A percentile compares a stretch with the other conserved stretches of the same genome.
Evolutionary conservation across 2,797 vertebrate genomes (phyloP).

Genomic region (Hafferia zeledoni): DNA sequence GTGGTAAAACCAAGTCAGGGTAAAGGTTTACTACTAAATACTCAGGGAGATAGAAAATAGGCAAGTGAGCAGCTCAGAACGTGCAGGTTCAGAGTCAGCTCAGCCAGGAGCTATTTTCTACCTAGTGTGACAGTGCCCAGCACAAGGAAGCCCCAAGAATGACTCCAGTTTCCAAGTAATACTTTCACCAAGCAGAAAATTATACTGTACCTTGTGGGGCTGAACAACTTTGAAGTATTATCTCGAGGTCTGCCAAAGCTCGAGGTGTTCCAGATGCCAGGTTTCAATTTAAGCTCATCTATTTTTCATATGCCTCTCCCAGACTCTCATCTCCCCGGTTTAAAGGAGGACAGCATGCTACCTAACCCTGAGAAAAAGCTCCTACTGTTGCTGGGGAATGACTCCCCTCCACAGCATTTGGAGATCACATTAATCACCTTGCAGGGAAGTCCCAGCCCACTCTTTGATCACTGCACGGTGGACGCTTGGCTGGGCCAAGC

Average conservation of each 20-base stretch:
- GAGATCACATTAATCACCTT: not conserved
- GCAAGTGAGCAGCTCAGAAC: not conserved
- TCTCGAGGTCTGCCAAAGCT: not conserved
- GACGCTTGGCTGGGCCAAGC: not conserved
- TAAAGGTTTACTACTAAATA: not conserved
- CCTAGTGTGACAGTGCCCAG: not conserved
- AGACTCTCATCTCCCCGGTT: not conserved
- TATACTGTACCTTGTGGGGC: not conserved
- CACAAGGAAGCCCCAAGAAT: not conserved
- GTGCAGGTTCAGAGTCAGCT: not conserved
- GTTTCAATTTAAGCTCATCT: conserved; percentile 19
- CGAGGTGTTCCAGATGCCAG: not conserved
- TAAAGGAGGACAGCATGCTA: not conserved
- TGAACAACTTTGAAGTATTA: conserved; percentile 8
- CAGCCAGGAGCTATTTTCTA: not conserved
- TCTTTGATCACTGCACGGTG: fast-evolving
- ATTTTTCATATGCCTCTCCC: conserved; percentile 22
- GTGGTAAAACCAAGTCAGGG: not conserved
- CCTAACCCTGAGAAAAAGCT: not conserved
- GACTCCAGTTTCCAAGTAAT: not conserved
- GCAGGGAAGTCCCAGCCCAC: not conserved
- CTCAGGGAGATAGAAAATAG: not conserved
- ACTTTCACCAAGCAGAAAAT: conserved; percentile 7
- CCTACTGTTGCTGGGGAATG: fast-evolving
- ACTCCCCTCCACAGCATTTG: not conserved